These are phyloP conservation scores for Chloropsis cyanopogon DNA, from an alignment of 2,113 vertebrate species.

Conservation along the genomic window DNA sequence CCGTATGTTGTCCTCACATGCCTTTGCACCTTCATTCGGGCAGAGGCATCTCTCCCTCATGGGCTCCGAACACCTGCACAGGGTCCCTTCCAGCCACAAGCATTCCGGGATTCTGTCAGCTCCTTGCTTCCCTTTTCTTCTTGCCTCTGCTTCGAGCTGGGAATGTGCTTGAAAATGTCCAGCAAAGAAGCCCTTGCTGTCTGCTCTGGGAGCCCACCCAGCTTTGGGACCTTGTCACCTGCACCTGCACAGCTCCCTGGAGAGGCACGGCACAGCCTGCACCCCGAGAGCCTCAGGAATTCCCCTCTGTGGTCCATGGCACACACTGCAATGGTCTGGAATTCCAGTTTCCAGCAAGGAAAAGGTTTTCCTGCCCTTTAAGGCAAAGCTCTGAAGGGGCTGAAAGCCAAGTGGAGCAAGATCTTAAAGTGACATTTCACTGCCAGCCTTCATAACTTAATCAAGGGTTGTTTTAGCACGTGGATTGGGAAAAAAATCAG, in stretches of 20 bases:
- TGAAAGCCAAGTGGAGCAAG: neutral
- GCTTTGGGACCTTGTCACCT: neutral
- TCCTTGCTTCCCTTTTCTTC: neutral
- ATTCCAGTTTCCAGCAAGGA: neutral
- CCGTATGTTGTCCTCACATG: neutral
- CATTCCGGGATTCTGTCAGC: neutral
- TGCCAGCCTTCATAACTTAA: neutral
- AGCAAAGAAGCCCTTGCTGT: neutral
- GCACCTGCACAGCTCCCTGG: rapidly evolving
- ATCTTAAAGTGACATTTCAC: neutral
- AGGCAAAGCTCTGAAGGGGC: neutral
- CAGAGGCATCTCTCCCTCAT: neutral
- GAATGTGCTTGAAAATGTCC: neutral
- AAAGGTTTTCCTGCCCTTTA: neutral
- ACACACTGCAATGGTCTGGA: neutral
- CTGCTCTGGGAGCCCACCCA: rapidly evolving
- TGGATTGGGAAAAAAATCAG: neutral
- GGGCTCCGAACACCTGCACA: rapidly evolving
- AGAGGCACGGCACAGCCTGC: neutral
- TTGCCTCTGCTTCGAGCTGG: neutral
- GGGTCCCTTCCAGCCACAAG: neutral
- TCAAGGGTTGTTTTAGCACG: rapidly evolving
- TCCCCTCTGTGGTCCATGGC: too few species aligned
- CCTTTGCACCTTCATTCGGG: rapidly evolving
- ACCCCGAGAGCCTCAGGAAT: rapidly evolving